Evolutionary conservation across 2,888 invertebrate genomes (phyloP).

Genomic region (Rhagophthalmus giganteus): DNA sequence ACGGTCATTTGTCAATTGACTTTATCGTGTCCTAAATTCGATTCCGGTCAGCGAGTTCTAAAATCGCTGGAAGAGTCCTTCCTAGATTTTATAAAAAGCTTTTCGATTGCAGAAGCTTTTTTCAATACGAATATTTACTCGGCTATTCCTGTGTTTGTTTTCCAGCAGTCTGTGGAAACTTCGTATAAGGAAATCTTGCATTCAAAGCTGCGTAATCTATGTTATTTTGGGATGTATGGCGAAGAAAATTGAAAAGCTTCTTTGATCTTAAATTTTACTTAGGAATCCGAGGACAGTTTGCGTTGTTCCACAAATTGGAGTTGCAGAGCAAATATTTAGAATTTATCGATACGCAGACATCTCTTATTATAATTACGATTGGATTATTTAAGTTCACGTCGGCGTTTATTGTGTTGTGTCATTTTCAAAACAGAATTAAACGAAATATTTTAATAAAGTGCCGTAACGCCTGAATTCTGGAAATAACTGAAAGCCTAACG

Average conservation of each 20-base stretch:
- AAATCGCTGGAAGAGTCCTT: conserved; percentile 17
- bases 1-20: conserved; percentile 33
- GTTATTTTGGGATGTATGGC: conserved; percentile 36
- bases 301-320: background rate
- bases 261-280: conserved; percentile 39
- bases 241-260: conserved; percentile 40
- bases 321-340: background rate
- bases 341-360: too few relatives aligned
- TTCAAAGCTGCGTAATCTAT: conserved; percentile 37
- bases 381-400: too few relatives aligned
- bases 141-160: conserved; percentile 48
- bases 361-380: too few relatives aligned
- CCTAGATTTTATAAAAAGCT: conserved; percentile 32
- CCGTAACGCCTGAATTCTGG: conserved; percentile 43
- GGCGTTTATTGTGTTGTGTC: too few relatives aligned
- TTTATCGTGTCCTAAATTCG: too few relatives aligned
- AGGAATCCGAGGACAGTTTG: background rate
- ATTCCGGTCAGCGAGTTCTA: too few relatives aligned
- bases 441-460: conserved; percentile 51
- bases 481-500: conserved; percentile 50
- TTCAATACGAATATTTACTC: conserved; percentile 36
- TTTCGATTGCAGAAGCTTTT: conserved; percentile 33
- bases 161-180: conserved; percentile 49
- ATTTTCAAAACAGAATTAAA: conserved; percentile 25
- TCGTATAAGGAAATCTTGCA: conserved; percentile 46